Base-by-base conservation (phyloP, 2,113 vertebrate genomes). In the Cathartes aura region DNA sequence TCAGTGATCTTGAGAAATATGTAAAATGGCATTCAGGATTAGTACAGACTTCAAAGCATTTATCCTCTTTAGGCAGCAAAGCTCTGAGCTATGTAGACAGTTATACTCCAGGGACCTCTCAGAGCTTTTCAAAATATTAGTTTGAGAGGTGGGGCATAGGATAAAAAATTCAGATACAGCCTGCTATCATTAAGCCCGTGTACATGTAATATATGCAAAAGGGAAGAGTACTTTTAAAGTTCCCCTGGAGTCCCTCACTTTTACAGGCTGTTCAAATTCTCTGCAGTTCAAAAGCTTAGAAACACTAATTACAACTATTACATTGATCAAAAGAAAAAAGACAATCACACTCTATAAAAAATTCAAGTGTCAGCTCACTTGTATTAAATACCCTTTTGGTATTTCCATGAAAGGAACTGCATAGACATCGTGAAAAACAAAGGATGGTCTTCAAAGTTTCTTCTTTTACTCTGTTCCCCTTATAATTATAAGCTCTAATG, bases 261-360 rank as follows among this genome's bases (percentile, higher is more conserved):
- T 47, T 94, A 96, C 87, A 90, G 95, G 95, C 71, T 93, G 62
- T 79, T 96, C 83, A 94, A 97, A 86, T 96, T 55, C 89, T 85
- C 82, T 62, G 62, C 78, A 93, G 93, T 90, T 97, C 93, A 97
- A 96, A 96, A 95, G 95, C 93, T 94, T 58, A 36, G 70, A 73
- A 85, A 93, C 82, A 96, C 60, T 95, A 97, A 97, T 97, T 95
- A 95, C 53, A 87, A 95, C 78, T 89, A 95, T 93, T 97, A 93
- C 56, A 87, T 47, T 95, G 96, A 96, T 96, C 93, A 96, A 94
- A 97, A 94, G 87, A n/a, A 74, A 81, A 78, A 36, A 86, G 84
- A 76, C 91, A 93, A 91, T 73, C 73, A 53, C 36, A 27, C 27
- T 56, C 40, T 8, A 38, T 36, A 48, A 78, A 96, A 89, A 29